A percentile compares a stretch with the other conserved stretches of the same genome.
Conservation (phyloP, 2,797 vertebrate genomes). For the Basileuterus tristriatus region DNA sequence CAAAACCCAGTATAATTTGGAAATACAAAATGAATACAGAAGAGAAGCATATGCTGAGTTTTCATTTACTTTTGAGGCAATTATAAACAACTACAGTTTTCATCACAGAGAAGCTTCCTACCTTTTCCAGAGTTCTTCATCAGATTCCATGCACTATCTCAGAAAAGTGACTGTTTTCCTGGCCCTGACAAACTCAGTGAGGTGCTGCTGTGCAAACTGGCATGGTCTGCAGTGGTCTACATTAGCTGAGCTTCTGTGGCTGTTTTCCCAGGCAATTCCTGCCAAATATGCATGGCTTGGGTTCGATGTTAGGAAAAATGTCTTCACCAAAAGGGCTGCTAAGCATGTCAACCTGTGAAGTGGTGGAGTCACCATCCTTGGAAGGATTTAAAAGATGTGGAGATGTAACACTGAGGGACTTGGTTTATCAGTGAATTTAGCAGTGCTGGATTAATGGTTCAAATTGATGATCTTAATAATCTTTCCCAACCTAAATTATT, state of each 20-base stretch:
- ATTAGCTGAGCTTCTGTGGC: background rate
- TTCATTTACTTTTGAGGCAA: background rate
- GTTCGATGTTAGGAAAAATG: no score
- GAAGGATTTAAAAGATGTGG: background rate
- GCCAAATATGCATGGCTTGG: background rate
- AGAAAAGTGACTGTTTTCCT: background rate
- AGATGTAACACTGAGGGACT: fast-evolving
- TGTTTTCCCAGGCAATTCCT: background rate
- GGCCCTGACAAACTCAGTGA: background rate
- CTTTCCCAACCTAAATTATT: background rate
- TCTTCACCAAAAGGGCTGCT: background rate
- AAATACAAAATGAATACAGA: background rate
- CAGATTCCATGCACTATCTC: background rate
- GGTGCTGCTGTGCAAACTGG: background rate
- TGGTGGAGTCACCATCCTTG: background rate
- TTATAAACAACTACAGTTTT: background rate
- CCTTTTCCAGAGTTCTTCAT: background rate
- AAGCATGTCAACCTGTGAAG: fast-evolving
- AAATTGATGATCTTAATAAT: fast-evolving
- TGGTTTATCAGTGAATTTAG: background rate
- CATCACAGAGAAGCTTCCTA: background rate
- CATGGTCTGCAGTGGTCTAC: background rate
- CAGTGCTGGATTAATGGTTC: background rate
- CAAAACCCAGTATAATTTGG: background rate
- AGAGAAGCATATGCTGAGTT: background rate